These are phyloP conservation scores for Eupeodes luniger DNA, from an alignment of 2,888 invertebrate species.

Conservation along the genomic window DNA sequence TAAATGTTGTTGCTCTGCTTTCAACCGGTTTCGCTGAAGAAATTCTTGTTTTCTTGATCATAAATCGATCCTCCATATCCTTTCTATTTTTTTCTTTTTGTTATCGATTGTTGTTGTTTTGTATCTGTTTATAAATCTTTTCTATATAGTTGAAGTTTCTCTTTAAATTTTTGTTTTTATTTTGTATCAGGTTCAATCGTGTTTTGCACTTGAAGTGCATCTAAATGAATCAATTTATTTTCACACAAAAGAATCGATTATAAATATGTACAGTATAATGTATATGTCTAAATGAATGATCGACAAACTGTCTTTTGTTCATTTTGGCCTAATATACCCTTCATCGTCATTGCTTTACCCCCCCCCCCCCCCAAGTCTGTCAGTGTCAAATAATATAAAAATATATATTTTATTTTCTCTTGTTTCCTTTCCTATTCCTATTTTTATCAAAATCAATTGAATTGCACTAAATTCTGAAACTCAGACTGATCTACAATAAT, in stretches of 20 bases:
- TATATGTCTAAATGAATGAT: conserved; percentile 49
- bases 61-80: conserved; percentile 74
- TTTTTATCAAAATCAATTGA: conserved; percentile 55
- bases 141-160: conserved; percentile 40
- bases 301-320: conserved; percentile 49
- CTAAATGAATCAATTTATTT: conserved; percentile 66
- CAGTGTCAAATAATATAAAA: not conserved
- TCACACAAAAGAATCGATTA: conserved; percentile 36
- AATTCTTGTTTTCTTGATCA: conserved; percentile 73
- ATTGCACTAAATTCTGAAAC: conserved; percentile 63
- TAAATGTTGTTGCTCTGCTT: conserved; percentile 72
- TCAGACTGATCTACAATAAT: conserved; percentile 6
- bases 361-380: not conserved
- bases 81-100: conserved; percentile 64
- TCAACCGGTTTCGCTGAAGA: conserved; percentile 64
- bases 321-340: not conserved
- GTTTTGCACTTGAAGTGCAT: conserved; percentile 33
- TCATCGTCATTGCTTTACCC: too few relatives aligned
- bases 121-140: conserved; percentile 18
- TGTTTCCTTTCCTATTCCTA: not conserved
- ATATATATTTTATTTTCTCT: not conserved
- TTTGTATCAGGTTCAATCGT: conserved; percentile 36
- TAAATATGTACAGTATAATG: too few relatives aligned
- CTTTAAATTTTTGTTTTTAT: conserved; percentile 34
- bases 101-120: conserved; percentile 1